These are phyloP conservation scores for Campoletis raptor DNA, from an alignment of 2,888 invertebrate species.

Conservation along the genomic window DNA sequence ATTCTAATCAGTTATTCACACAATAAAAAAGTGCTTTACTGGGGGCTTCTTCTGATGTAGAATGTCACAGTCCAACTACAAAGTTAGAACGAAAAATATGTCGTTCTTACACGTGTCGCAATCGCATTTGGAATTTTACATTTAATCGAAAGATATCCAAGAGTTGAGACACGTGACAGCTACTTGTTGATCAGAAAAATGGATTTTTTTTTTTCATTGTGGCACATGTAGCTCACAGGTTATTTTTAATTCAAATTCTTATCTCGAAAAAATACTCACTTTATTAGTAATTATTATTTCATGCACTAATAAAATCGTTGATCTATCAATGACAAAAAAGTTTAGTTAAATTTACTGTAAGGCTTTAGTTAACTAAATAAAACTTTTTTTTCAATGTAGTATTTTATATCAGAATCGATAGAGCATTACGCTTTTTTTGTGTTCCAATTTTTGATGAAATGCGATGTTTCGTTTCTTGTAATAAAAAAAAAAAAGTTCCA, in stretches of 20 bases:
- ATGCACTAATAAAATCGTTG: neutral
- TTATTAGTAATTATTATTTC: neutral
- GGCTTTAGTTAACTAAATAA: too few relatives aligned
- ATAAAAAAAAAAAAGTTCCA: conserved; percentile 24
- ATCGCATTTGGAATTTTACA: neutral
- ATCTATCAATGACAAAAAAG: too few relatives aligned
- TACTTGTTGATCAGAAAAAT: neutral
- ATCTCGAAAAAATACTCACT: neutral
- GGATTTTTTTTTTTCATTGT: neutral
- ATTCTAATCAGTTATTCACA: neutral
- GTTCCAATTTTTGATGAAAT: conserved; percentile 1
- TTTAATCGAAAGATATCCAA: conserved; percentile 30
- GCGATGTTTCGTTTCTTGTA: conserved; percentile 36
- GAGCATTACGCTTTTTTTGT: conserved; percentile 26
- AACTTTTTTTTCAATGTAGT: neutral
- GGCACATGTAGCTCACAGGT: neutral
- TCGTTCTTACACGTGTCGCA: conserved; percentile 67
- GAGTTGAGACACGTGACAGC: neutral
- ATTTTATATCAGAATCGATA: conserved; percentile 17
- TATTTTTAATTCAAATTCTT: neutral
- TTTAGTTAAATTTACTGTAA: too few relatives aligned
- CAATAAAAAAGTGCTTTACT: too few relatives aligned
- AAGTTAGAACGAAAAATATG: conserved; percentile 8
- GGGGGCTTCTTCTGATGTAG: neutral
- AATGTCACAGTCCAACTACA: neutral